Evolutionary conservation across 1,140 invertebrate genomes (phyloP), one percentile per base, ranked within the genome.

Genomic region (Littorina saxatilis): DNA sequence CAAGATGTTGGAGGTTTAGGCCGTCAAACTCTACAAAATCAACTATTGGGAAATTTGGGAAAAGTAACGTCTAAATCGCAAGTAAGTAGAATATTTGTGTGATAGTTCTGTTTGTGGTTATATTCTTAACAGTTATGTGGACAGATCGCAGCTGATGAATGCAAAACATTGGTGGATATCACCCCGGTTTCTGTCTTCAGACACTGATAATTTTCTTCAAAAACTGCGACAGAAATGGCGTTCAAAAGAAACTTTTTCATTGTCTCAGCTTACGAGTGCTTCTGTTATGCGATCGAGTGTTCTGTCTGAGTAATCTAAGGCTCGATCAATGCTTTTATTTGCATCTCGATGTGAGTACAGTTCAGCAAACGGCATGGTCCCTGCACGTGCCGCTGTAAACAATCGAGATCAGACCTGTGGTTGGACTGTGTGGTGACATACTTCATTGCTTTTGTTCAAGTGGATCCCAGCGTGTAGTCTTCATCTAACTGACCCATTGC

Each of bases 1-100:
- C 86, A 87, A 88, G 88, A 88, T 89, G 88, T 89, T 87, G 88
- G 88, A 85, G 83, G 85, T 87, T 84, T 85, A 88, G 87, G 82
- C 84, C 83, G 86, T 87, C 83, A 82, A 87, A 89, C 82, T 88
- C 85, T 85, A 87, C 88, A 89, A 89, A 89, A 84, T 87, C 84
- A 87, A 84, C 84, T 81, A 79, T 82, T 87, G 81, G 72, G 80
- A 82, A 83, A 86, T 85, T 79, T 78, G 29, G 74, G 29, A 73
- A 73, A 66, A 32, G 37, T 29, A n/a, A 47, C 13, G 11, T 72
- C 55, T 52, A 37, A 61, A 82, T 70, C 23, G 72, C 27, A 32
- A 32, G 50, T 82, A n/a, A 78, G 55, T 66, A n/a, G 17, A 23
- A 50, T 70, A 74, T 83, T 83, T 76, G 39, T 20, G 27, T 50